Evolutionary conservation across 2,113 vertebrate genomes (phyloP), one percentile per base, ranked within the genome.

Genomic region (Australoheros scitulus): DNA sequence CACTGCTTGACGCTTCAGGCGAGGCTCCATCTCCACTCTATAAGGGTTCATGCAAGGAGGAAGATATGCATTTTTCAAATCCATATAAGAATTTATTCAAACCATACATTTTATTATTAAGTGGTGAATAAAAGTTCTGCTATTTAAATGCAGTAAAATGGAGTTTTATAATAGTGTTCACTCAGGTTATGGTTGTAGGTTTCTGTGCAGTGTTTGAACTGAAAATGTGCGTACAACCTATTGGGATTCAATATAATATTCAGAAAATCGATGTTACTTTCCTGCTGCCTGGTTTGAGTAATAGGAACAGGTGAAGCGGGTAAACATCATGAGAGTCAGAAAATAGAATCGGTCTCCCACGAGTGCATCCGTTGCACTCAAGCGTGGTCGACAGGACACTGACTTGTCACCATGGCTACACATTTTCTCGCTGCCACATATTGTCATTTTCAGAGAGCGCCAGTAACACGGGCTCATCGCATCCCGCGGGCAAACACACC

Each of bases 351-450:
- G n/a, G 52, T 80, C 80, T 87, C 75, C 77, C 56, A 61, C 24
- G n/a, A 82, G 72, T 41, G 32, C 38, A 24, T 83, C 79, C 38
- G 61, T 72, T 61, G 7, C 6, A 26, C 74, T 59, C 36, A 47
- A 76, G 47, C 10, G 9, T 70, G 83, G 82, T 81, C 75, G 61
- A 86, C 77, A 82, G 61, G 92, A 88, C 85, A 84, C 77, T 56
- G 88, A 91, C 56, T 61, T 63, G 89, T 94, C 89, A 84, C 93
- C 93, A 93, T 94, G 92, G 91, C 17, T 82, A 93, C 94, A 88
- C 81, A 81, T 87, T 88, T 70, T 82, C 81, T 87, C 84, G 43
- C 47, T 68, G 36, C 76, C 74, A 76, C 84, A 74, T 60, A 77
- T 56, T 87, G 84, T 82, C 68, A 88, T 82, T 88, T 89, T 63